phyloP scores from a whole-genome alignment of 2,888 invertebrate species.

The Epirrita christyi region DNA sequence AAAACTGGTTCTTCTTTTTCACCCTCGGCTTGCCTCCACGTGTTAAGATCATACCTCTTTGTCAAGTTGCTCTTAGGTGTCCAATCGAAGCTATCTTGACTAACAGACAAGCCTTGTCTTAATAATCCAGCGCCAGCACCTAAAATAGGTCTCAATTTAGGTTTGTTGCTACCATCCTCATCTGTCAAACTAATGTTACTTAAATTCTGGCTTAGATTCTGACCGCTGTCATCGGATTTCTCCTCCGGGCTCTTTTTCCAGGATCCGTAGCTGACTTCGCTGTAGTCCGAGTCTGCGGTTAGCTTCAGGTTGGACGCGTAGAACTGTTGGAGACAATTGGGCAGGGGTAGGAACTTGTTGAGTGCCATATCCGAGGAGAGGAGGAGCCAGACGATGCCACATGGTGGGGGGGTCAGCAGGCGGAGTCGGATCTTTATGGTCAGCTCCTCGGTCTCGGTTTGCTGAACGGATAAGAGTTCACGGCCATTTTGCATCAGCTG shows the following conservation, averaged over 20 bases:
- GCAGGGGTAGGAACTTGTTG: conserved; percentile 76
- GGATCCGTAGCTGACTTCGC: conserved; percentile 74
- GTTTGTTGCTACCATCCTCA: conserved; percentile 65
- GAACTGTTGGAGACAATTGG: conserved; percentile 75
- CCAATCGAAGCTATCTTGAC: conserved; percentile 70
- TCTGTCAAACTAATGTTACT: conserved; percentile 66
- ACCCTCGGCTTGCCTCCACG: conserved; percentile 71
- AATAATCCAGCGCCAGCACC: conserved; percentile 72
- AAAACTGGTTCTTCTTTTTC: conserved; percentile 64
- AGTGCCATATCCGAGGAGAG: conserved; percentile 73
- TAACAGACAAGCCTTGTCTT: conserved; percentile 55
- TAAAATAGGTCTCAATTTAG: conserved; percentile 72
- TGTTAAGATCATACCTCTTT: conserved; percentile 74
- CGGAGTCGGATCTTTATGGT: conserved; percentile 72
- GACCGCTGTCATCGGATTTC: conserved; percentile 51
- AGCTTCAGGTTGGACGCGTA: conserved; percentile 74
- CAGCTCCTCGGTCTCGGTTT: conserved; percentile 71
- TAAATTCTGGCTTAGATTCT: conserved; percentile 62
- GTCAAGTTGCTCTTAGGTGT: conserved; percentile 59
- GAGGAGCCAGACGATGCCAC: conserved; percentile 73
- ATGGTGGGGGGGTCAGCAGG: conserved; percentile 65
- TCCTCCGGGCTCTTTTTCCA: conserved; percentile 75
- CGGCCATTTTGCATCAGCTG: conserved; percentile 80
- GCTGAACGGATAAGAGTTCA: conserved; percentile 66
- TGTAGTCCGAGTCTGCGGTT: conserved; percentile 66